Conservation (phyloP, 2,888 invertebrate species). For the Vesta saturnalis region DNA sequence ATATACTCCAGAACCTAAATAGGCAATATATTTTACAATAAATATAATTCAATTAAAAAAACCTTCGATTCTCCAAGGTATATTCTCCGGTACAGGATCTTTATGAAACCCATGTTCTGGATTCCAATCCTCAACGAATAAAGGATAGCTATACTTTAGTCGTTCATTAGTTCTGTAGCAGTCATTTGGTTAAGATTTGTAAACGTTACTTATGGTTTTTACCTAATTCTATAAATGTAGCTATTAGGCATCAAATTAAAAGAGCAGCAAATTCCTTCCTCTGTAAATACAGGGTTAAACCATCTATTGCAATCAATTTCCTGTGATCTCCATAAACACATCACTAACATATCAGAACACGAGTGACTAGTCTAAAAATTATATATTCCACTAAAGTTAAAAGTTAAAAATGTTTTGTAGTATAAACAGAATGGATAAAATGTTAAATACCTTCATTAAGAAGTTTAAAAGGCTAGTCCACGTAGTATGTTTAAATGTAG, state of each 20-base stretch:
- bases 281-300: conserved; percentile 82
- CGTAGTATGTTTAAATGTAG: not conserved
- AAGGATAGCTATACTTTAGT: conserved; percentile 14
- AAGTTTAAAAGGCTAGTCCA: conserved; percentile 11
- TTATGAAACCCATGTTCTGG: conserved; percentile 72
- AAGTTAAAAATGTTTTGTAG: not conserved
- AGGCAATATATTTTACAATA: too few relatives aligned
- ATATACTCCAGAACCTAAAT: conserved; percentile 74
- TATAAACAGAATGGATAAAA: too few relatives aligned
- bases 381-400: not conserved
- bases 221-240: conserved; percentile 14
- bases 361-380: conserved; percentile 6
- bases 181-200: too few relatives aligned
- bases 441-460: conserved; percentile 13
- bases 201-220: too few relatives aligned
- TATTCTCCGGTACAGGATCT: conserved; percentile 37
- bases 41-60: conserved; percentile 4
- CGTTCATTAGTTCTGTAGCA: conserved; percentile 1
- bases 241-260: conserved; percentile 77
- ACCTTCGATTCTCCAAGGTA: conserved; percentile 54
- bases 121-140: conserved; percentile 71
- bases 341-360: conserved; percentile 72
- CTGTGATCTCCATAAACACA: conserved; percentile 75
- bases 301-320: conserved; percentile 71
- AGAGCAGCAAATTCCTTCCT: conserved; percentile 86